Percentiles rank a stretch among this genome's conserved stretches.
Conservation (phyloP, 2,888 invertebrate species). For the Cosmia pyralina region DNA sequence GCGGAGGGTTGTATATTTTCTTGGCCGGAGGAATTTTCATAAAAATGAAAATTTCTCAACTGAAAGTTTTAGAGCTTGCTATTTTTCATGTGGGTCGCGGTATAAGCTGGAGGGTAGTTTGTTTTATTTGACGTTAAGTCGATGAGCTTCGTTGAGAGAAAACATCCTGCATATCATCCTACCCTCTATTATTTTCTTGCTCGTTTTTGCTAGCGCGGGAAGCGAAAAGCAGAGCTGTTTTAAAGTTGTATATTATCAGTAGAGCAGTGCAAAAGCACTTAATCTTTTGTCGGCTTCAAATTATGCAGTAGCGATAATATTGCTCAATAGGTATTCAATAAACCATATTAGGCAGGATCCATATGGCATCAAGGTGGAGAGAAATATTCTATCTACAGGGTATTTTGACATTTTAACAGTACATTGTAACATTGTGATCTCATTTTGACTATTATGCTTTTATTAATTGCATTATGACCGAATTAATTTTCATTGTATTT, state of each 20-base stretch:
- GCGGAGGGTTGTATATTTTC: conserved; percentile 60
- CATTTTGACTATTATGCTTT: too few relatives aligned
- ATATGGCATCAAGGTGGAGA: too few relatives aligned
- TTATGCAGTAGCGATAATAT: conserved; percentile 1
- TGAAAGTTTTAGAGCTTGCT: conserved; percentile 39
- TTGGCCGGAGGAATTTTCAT: conserved; percentile 58
- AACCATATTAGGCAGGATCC: too few relatives aligned
- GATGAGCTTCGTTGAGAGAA: conserved; percentile 42
- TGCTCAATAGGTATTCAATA: too few relatives aligned
- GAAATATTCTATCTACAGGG: too few relatives aligned
- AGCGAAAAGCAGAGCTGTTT: not conserved
- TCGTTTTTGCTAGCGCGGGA: conserved; percentile 2
- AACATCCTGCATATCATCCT: conserved; percentile 35
- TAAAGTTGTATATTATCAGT: not conserved
- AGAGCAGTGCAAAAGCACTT: not conserved
- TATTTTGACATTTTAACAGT: too few relatives aligned
- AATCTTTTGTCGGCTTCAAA: not conserved
- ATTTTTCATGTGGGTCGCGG: conserved; percentile 47
- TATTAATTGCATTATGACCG: too few relatives aligned
- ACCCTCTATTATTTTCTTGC: not conserved
- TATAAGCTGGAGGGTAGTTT: conserved; percentile 38
- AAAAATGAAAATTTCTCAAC: conserved; percentile 57
- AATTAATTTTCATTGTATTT: too few relatives aligned
- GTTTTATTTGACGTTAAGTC: conserved; percentile 55
- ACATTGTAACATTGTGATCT: too few relatives aligned